Conservation (phyloP, 2,113 vertebrate species). For the Columba livia region DNA sequence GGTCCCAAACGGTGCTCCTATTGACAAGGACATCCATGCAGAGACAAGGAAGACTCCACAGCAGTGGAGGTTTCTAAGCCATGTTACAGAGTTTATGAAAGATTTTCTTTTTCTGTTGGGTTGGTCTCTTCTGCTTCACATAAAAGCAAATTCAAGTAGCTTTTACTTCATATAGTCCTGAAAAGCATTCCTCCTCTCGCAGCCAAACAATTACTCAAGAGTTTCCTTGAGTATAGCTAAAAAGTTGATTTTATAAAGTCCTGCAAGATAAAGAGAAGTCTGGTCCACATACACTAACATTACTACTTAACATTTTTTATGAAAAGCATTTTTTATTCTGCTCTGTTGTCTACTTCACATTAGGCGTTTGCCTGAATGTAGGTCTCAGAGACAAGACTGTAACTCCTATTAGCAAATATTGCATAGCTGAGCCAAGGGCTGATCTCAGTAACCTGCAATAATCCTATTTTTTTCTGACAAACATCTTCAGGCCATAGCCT, state of each 20-base stretch:
- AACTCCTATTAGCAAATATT: not conserved
- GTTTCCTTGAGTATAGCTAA: not conserved
- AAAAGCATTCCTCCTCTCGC: not conserved
- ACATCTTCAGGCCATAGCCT: not conserved
- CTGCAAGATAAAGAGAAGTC: not conserved
- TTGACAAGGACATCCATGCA: rapidly evolving
- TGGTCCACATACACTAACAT: not conserved
- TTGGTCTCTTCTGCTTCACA: not conserved
- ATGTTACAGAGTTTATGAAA: not conserved
- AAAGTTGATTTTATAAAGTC: not conserved
- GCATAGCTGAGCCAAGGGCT: not conserved
- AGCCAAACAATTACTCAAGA: not conserved
- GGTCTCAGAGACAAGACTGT: not conserved
- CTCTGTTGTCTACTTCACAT: not conserved
- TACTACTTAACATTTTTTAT: not conserved
- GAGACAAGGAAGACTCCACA: not conserved
- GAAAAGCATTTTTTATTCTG: not conserved
- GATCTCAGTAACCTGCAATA: not conserved
- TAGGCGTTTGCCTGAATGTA: not conserved
- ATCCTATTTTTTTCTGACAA: not conserved
- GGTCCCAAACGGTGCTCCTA: rapidly evolving
- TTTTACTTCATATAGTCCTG: not conserved
- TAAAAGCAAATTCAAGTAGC: not conserved
- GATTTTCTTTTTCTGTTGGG: not conserved
- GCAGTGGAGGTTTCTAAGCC: not conserved